These are phyloP conservation scores for Idaea dimidiata DNA, from an alignment of 2,888 invertebrate species.

Conservation along the genomic window DNA sequence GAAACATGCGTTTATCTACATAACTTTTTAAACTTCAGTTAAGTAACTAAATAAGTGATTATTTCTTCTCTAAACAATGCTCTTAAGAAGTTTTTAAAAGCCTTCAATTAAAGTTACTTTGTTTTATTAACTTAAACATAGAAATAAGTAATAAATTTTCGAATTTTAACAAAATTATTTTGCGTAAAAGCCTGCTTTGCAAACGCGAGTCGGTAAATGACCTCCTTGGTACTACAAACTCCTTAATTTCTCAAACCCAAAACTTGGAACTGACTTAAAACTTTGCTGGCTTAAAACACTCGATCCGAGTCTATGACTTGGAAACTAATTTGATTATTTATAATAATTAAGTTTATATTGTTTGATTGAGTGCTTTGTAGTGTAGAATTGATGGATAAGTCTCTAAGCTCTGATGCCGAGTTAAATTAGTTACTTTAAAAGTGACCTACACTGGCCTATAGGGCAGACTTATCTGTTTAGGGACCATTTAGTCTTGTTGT, in stretches of 20 bases:
- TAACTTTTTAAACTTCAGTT: no score
- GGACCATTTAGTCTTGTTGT: no score
- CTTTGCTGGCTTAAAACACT: slow-evolving; percentile 5
- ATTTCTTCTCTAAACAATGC: background rate
- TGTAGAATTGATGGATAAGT: background rate
- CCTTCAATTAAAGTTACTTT: background rate
- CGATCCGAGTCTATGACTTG: slow-evolving; percentile 11
- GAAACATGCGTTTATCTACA: no score
- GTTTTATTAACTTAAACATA: background rate
- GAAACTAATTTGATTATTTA: slow-evolving; percentile 16
- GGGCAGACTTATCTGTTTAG: no score
- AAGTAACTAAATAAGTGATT: no score
- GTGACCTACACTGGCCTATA: background rate
- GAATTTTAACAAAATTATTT: background rate
- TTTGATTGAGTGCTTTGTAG: slow-evolving; percentile 5
- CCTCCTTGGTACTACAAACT: background rate
- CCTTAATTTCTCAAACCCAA: background rate
- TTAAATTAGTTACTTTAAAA: background rate
- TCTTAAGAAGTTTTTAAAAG: background rate
- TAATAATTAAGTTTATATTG: slow-evolving; percentile 9
- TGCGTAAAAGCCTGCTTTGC: background rate
- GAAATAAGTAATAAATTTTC: background rate
- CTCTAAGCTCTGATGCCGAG: background rate
- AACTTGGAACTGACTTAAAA: background rate
- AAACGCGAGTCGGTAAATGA: background rate